These are phyloP conservation scores for Ectropis crepuscularia DNA, from an alignment of 2,888 invertebrate genomes.

Conservation along the genomic window DNA sequence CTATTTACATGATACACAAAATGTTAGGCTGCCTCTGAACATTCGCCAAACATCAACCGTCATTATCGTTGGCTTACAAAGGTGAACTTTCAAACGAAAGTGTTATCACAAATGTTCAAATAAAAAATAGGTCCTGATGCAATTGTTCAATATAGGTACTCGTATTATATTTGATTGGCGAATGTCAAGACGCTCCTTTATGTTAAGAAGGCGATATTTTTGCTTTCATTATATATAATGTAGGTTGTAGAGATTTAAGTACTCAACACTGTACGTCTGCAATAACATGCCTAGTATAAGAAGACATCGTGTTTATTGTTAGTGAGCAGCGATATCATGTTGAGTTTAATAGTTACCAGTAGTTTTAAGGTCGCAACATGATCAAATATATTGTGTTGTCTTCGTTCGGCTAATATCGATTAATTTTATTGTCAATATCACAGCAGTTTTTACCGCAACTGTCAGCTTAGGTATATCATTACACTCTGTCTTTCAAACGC, in stretches of 20 bases:
- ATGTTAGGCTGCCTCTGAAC: slow-evolving; percentile 2
- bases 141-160: no score
- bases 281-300: slow-evolving; percentile 21
- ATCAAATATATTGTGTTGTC: slow-evolving; percentile 63
- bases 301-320: slow-evolving; percentile 51
- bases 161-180: no score
- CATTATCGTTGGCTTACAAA: no score
- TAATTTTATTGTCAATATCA: slow-evolving; percentile 75
- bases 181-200: no score
- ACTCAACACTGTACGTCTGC: slow-evolving; percentile 22
- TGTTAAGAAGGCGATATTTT: slow-evolving; percentile 13
- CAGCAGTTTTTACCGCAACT: slow-evolving; percentile 75
- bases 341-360: slow-evolving; percentile 77
- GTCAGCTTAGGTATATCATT: slow-evolving; percentile 58
- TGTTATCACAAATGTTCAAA: no score
- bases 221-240: slow-evolving; percentile 17
- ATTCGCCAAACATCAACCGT: no score
- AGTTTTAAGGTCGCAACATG: slow-evolving; percentile 71
- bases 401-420: slow-evolving; percentile 58
- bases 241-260: slow-evolving; percentile 18
- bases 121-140: no score
- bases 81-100: no score
- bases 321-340: slow-evolving; percentile 55
- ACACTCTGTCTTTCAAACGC: background rate
- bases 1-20: slow-evolving; percentile 4